These are phyloP conservation scores for Scaptomyza cyrtandrae DNA, from an alignment of 2,888 invertebrate species.

Conservation along the genomic window DNA sequence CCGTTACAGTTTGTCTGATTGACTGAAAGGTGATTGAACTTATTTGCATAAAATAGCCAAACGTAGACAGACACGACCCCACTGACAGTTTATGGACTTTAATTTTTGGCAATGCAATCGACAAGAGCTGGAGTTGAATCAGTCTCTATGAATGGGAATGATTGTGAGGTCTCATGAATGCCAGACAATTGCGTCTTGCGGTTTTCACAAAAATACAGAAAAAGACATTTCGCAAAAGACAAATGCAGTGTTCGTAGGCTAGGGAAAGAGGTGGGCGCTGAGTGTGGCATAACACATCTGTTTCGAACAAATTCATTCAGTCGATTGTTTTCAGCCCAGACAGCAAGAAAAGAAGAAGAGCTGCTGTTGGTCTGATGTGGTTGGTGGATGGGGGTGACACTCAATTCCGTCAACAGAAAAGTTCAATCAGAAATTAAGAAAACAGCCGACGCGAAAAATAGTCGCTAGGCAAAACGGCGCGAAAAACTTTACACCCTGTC, in stretches of 20 bases:
- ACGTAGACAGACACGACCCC: slow-evolving; percentile 28
- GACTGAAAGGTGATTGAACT: slow-evolving; percentile 75
- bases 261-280: neutral
- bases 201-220: slow-evolving; percentile 60
- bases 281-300: slow-evolving; percentile 68
- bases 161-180: slow-evolving; percentile 7
- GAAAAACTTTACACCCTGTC: slow-evolving; percentile 57
- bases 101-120: slow-evolving; percentile 50
- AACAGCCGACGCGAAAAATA: slow-evolving; percentile 75
- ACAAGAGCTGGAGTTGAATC: slow-evolving; percentile 1
- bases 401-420: slow-evolving; percentile 77
- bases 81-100: slow-evolving; percentile 49
- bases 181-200: slow-evolving; percentile 67
- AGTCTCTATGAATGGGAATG: neutral
- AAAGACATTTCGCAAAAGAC: slow-evolving; percentile 56
- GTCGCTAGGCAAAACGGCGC: slow-evolving; percentile 52
- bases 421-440: slow-evolving; percentile 81
- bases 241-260: slow-evolving; percentile 43
- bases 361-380: slow-evolving; percentile 3
- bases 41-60: slow-evolving; percentile 75
- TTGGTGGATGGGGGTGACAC: slow-evolving; percentile 25
- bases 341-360: slow-evolving; percentile 12
- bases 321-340: slow-evolving; percentile 63
- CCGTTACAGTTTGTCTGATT: slow-evolving; percentile 63
- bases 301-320: slow-evolving; percentile 72